These are phyloP conservation scores for Physocephala rufipes DNA, from an alignment of 2,888 invertebrate species.

Conservation along the genomic window DNA sequence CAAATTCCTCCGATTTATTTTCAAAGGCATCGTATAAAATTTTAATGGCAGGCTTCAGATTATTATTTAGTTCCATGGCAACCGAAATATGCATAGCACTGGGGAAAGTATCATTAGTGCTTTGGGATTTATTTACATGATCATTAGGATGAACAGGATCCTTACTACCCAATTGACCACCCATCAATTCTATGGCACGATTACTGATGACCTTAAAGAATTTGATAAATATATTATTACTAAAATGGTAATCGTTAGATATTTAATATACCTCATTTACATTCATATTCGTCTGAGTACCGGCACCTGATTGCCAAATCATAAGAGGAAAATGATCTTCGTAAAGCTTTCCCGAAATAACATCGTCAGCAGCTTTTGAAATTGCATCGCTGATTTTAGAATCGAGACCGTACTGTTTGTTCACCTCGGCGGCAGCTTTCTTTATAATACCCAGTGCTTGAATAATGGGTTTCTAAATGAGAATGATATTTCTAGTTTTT, in stretches of 20 bases:
- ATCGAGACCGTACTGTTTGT: constrained; percentile 91
- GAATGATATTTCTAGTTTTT: constrained; percentile 3
- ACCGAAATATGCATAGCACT: constrained; percentile 99
- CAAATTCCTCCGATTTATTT: constrained; percentile 84
- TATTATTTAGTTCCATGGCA: constrained; percentile 84
- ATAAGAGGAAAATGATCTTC: constrained; percentile 97
- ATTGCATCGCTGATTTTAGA: constrained; percentile 88
- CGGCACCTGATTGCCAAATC: constrained; percentile 99
- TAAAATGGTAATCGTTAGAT: background rate
- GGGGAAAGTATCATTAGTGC: constrained; percentile 98
- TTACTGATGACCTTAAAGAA: constrained; percentile 79
- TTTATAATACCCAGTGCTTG: constrained; percentile 95
- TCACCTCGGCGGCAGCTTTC: constrained; percentile 97
- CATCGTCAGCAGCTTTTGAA: constrained; percentile 90
- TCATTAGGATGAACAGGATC: constrained; percentile 99
- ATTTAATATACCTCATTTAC: constrained; percentile 82
- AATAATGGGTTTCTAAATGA: constrained; percentile 82
- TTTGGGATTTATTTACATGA: constrained; percentile 98
- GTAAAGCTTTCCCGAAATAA: constrained; percentile 91
- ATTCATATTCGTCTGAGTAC: constrained; percentile 99
- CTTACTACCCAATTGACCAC: constrained; percentile 91
- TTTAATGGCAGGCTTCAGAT: constrained; percentile 83
- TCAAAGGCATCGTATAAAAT: constrained; percentile 78
- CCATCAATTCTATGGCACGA: constrained; percentile 87
- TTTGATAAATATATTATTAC: background rate